phyloP scores from a whole-genome alignment of 2,888 invertebrate genomes.

The Metalampra italica region DNA sequence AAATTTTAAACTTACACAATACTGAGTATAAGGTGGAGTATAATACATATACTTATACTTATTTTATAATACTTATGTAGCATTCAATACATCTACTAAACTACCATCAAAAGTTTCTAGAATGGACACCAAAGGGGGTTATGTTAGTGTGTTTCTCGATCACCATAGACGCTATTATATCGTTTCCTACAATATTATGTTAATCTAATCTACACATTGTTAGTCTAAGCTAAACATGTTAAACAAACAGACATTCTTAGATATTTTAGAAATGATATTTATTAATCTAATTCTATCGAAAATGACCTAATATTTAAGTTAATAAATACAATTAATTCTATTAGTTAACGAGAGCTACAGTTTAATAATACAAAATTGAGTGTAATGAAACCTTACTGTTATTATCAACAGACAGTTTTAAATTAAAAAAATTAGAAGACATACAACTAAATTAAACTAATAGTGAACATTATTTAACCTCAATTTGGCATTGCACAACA shows the following conservation, averaged over 20 bases:
- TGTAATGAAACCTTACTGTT: conserved; percentile 49
- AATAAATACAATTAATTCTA: conserved; percentile 75
- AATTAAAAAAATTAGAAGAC: conserved; percentile 41
- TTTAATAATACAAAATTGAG: conserved; percentile 28
- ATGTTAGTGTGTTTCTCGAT: conserved; percentile 56
- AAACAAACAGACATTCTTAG: conserved; percentile 76
- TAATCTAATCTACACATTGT: conserved; percentile 75
- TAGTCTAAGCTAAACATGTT: conserved; percentile 78
- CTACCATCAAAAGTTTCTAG: conserved; percentile 57
- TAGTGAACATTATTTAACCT: conserved; percentile 54
- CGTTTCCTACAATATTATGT: conserved; percentile 49
- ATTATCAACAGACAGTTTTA: conserved; percentile 40
- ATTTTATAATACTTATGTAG: conserved; percentile 48
- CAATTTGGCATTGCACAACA: conserved; percentile 55
- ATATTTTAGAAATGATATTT: conserved; percentile 74
- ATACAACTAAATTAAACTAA: conserved; percentile 58
- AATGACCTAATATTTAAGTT: conserved; percentile 64
- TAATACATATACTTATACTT: conserved; percentile 42
- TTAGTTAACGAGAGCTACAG: conserved; percentile 15
- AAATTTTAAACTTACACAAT: conserved; percentile 47
- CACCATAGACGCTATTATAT: conserved; percentile 43
- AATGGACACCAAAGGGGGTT: conserved; percentile 56
- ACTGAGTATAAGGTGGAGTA: conserved; percentile 39
- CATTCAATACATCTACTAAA: conserved; percentile 50
- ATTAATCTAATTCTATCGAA: conserved; percentile 72